Conservation (phyloP, 1,140 invertebrate genomes). For the Panagrolaimus sp. region DNA sequence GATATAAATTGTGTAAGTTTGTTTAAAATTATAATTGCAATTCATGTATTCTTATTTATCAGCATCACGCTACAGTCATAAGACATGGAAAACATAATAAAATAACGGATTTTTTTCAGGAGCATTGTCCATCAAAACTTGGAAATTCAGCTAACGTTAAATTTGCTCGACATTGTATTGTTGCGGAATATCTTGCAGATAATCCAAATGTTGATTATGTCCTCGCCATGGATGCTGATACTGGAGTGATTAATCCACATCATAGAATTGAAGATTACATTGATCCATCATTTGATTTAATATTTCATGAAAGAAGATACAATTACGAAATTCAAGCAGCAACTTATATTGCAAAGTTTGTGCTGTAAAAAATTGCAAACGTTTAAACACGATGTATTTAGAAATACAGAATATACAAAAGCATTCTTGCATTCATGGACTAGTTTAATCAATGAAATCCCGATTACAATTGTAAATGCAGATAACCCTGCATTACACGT, state of each 20-base stretch:
- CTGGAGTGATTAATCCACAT: conserved; percentile 7
- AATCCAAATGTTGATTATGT: neutral
- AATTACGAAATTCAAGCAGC: conserved; percentile 11
- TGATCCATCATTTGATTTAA: neutral
- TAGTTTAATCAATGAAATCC: no score
- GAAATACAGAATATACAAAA: conserved; percentile 5
- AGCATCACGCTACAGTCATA: no score
- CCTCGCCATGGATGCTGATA: conserved; percentile 5
- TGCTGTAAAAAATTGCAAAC: neutral
- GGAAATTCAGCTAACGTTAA: no score
- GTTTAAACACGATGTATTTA: neutral
- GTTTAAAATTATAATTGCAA: no score
- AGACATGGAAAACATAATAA: no score
- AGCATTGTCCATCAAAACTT: no score
- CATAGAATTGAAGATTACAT: conserved; percentile 14
- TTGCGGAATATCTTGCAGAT: no score
- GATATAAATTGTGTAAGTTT: no score
- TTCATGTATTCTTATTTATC: no score
- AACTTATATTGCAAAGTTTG: conserved; percentile 15
- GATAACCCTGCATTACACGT: conserved; percentile 12
- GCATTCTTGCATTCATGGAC: conserved; percentile 4
- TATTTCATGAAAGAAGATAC: conserved; percentile 8
- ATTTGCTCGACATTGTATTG: no score
- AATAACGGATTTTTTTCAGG: no score
- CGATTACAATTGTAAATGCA: conserved; percentile 13